Percentiles rank a stretch among this genome's conserved stretches.
These are phyloP conservation scores for Chromoteleia sp. DNA, from an alignment of 2,888 invertebrate genomes.

Conservation along the genomic window DNA sequence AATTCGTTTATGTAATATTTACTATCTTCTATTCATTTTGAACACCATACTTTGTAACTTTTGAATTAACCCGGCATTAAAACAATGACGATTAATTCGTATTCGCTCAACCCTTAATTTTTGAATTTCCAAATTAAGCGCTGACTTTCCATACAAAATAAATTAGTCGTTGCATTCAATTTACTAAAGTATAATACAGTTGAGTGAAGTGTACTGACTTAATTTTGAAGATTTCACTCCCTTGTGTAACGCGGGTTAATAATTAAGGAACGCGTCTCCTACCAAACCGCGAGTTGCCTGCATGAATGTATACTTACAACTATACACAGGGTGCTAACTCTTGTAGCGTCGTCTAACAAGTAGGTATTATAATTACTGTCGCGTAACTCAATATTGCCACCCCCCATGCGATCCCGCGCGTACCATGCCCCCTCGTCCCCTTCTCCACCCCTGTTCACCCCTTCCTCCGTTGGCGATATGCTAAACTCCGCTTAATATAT, in stretches of 20 bases:
- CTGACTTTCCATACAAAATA: constrained; percentile 34
- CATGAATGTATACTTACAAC: constrained; percentile 52
- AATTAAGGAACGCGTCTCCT: constrained; percentile 71
- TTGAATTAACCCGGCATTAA: not conserved
- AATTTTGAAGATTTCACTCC: constrained; percentile 50
- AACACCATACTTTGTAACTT: too few species aligned
- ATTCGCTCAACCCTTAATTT: not conserved
- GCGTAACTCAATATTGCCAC: constrained; percentile 82
- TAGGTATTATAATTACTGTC: constrained; percentile 83
- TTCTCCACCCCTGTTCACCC: constrained; percentile 51
- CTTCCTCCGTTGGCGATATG: constrained; percentile 73
- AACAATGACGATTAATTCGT: not conserved
- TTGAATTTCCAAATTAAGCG: constrained; percentile 5
- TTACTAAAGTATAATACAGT: constrained; percentile 39
- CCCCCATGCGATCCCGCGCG: constrained; percentile 1
- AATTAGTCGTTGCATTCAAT: constrained; percentile 46
- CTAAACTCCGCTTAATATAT: constrained; percentile 83
- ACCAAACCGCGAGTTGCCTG: constrained; percentile 73
- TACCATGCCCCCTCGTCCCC: constrained; percentile 40
- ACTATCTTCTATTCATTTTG: too few species aligned
- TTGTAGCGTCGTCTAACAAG: constrained; percentile 83
- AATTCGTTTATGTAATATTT: too few species aligned
- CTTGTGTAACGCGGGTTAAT: constrained; percentile 53
- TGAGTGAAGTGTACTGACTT: constrained; percentile 53
- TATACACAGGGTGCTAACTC: constrained; percentile 73